Percentiles rank a stretch among this genome's conserved stretches.
Conservation (phyloP, 2,888 invertebrate genomes). For the Coleophora deauratella region DNA sequence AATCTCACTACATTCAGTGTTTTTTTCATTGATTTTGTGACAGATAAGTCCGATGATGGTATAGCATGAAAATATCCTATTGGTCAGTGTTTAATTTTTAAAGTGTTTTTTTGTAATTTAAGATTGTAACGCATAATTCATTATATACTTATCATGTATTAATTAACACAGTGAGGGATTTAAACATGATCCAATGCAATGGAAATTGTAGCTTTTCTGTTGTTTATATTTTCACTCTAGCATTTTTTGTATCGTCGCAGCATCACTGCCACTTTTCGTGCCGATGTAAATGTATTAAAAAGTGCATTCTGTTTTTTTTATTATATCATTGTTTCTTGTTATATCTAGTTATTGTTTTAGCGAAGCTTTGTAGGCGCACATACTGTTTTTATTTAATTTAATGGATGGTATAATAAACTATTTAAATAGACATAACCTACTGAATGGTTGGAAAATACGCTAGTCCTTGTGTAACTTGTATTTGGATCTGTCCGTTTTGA, state of each 20-base stretch:
- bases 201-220: constrained; percentile 11
- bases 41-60: not conserved
- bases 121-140: constrained; percentile 14
- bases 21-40: constrained; percentile 2
- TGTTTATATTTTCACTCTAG: constrained; percentile 10
- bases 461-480: constrained; percentile 57
- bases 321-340: constrained; percentile 54
- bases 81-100: constrained; percentile 4
- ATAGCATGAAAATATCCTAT: constrained; percentile 2
- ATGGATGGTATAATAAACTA: constrained; percentile 5
- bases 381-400: constrained; percentile 30
- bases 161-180: constrained; percentile 8
- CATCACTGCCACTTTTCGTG: constrained; percentile 15
- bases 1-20: constrained; percentile 32
- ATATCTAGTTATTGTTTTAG: constrained; percentile 38
- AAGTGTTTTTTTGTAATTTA: constrained; percentile 6
- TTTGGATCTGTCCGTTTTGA: constrained; percentile 64
- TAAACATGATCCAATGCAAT: constrained; percentile 10
- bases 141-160: constrained; percentile 11
- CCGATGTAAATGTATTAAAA: constrained; percentile 9
- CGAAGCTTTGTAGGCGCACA: constrained; percentile 52
- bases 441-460: constrained; percentile 32
- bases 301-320: constrained; percentile 41
- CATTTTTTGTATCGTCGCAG: constrained; percentile 16
- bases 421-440: constrained; percentile 5